Percentiles rank a stretch among this genome's conserved stretches.
Evolutionary conservation across 2,888 invertebrate species (phyloP).

Genomic region (Beris morrisii): DNA sequence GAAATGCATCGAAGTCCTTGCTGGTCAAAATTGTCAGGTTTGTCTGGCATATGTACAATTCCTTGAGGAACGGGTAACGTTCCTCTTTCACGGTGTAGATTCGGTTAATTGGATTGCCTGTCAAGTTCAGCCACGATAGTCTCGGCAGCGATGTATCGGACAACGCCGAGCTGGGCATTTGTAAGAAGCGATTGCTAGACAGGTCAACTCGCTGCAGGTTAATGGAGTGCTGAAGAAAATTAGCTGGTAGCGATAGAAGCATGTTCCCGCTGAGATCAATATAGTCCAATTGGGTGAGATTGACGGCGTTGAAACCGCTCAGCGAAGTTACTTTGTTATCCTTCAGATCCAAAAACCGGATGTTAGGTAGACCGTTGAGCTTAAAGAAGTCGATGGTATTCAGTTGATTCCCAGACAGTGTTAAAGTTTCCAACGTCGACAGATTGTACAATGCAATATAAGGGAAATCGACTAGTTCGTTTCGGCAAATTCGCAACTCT

Average conservation of each 20-base stretch:
- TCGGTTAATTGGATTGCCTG: conserved; percentile 76
- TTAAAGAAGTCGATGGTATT: conserved; percentile 75
- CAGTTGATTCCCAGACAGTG: conserved; percentile 69
- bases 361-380: conserved; percentile 72
- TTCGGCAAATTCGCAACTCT: conserved; percentile 74
- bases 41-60: conserved; percentile 76
- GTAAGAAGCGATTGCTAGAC: conserved; percentile 75
- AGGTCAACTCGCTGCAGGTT: conserved; percentile 74
- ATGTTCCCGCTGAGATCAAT: conserved; percentile 77
- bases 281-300: conserved; percentile 71
- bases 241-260: conserved; percentile 74
- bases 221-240: conserved; percentile 76
- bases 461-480: conserved; percentile 74
- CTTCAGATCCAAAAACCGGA: conserved; percentile 73
- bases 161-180: conserved; percentile 73
- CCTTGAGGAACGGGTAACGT: conserved; percentile 76
- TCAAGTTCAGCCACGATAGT: conserved; percentile 76
- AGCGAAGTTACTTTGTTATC: conserved; percentile 74
- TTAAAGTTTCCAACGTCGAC: conserved; percentile 72
- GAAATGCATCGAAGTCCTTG: conserved; percentile 83
- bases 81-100: conserved; percentile 71
- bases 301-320: conserved; percentile 75
- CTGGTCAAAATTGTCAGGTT: conserved; percentile 81
- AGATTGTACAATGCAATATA: conserved; percentile 77
- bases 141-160: conserved; percentile 74